Evolutionary conservation across 1,140 invertebrate species (phyloP), one percentile per base, ranked within the genome.

Genomic region (Apocrypta bakeri): DNA sequence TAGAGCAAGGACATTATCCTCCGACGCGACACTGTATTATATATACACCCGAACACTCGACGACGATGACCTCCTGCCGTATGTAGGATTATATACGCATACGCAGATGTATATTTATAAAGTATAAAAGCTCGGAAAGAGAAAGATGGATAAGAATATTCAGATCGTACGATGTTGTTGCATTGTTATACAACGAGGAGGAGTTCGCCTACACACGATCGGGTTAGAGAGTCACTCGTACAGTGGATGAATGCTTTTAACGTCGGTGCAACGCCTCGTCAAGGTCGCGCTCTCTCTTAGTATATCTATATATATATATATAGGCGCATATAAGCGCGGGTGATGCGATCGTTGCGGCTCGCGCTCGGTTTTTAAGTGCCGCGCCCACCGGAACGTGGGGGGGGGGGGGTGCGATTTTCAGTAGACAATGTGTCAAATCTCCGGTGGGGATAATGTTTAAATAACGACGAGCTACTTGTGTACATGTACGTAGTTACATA

Each of bases 1-100:
- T 88, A 89, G 88, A 86, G 81, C 88, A 87, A 87, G 87, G 89
- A 87, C 87, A 85, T 89, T 88, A 87, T 86, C 86, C 86, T 66
- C 81, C 68, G 68, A 9, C 68, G 17, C 17, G 63, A 12, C 63
- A 12, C n/a, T 21, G 11, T 9, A 17, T 63, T 64, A n/a, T 64
- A 64, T 25, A 42, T 37, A 42, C 14, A 42, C 14, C 1, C 25
- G 66, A 9, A n/a, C n/a, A n/a, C n/a, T n/a, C 64, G 64, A 31
- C 12, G 68, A 72, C 27, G 69, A 37, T 8, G 33, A n/a, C 33
- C 2, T 33, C 69, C 24, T 2, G 29, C 14, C 33, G 17, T 6
- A 33, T 25, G 68, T 6, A 17, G 66, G 27, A 69, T 71, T 17
- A 21, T 17, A 21, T 4, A 9, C 42, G 37, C 24, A n/a, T n/a